A percentile compares a stretch with the other conserved stretches of the same genome.
phyloP scores from a whole-genome alignment of 2,888 invertebrate species.

The Peribatodes rhomboidaria region DNA sequence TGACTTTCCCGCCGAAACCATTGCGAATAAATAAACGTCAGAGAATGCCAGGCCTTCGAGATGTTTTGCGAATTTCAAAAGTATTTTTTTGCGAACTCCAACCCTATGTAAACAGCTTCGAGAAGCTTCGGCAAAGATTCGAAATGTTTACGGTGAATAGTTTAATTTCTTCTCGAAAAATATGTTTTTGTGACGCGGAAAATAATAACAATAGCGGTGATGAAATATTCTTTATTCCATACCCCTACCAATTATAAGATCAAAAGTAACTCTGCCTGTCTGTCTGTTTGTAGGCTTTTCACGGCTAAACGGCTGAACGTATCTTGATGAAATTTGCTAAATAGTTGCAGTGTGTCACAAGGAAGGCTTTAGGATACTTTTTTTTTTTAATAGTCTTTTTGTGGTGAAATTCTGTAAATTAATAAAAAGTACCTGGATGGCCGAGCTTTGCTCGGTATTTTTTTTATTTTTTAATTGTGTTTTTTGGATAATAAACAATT shows the following conservation, averaged over 20 bases:
- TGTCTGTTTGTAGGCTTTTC: too few species aligned
- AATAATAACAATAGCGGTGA: slow-evolving; percentile 1
- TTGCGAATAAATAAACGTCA: slow-evolving; percentile 37
- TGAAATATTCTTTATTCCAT: neutral
- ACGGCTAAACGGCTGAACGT: too few species aligned
- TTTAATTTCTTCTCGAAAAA: slow-evolving; percentile 21
- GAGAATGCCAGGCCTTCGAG: slow-evolving; percentile 22
- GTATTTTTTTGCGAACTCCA: slow-evolving; percentile 37
- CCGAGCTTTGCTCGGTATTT: too few species aligned
- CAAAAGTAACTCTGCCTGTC: too few species aligned
- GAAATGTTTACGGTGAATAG: slow-evolving; percentile 27
- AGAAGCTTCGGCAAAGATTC: slow-evolving; percentile 16
- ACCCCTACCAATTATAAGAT: neutral
- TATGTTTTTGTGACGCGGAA: slow-evolving; percentile 21
- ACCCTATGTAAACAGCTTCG: slow-evolving; percentile 30
- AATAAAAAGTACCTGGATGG: too few species aligned
- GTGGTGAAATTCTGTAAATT: too few species aligned
- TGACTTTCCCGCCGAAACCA: slow-evolving; percentile 35
- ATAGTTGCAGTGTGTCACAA: too few species aligned
- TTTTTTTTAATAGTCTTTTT: too few species aligned
- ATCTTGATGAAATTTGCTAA: too few species aligned
- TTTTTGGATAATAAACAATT: too few species aligned
- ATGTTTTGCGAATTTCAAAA: slow-evolving; percentile 32
- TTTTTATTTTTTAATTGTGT: too few species aligned
- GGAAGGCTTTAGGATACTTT: too few species aligned